phyloP scores from a whole-genome alignment of 2,113 vertebrate species.

The Panthera leo region DNA sequence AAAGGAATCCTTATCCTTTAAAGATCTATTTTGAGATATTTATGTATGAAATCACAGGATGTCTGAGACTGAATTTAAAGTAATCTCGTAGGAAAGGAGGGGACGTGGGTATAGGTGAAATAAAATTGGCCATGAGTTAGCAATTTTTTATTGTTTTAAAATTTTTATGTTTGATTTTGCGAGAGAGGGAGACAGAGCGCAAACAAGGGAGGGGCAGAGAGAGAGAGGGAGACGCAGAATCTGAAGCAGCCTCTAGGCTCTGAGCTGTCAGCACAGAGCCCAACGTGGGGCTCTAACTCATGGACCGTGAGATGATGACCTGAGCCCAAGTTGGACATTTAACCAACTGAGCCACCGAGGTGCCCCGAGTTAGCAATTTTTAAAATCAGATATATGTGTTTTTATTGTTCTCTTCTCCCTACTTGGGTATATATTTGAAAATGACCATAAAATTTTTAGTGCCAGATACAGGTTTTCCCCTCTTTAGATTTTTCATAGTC shows the following conservation, averaged over 20 bases:
- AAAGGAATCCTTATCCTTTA: not conserved
- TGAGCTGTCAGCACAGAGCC: too few relatives aligned
- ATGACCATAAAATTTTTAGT: not conserved
- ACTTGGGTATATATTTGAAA: not conserved
- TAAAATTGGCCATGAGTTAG: not conserved
- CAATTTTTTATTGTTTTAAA: too few relatives aligned
- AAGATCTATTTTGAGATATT: conserved; percentile 4
- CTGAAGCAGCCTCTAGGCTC: too few relatives aligned
- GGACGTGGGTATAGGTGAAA: not conserved
- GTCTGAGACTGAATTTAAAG: not conserved
- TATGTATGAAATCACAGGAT: not conserved
- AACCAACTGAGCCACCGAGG: too few relatives aligned
- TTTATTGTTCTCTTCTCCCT: not conserved
- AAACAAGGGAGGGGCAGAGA: too few relatives aligned
- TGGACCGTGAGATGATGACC: too few relatives aligned
- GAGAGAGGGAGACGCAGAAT: too few relatives aligned
- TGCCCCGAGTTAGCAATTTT: not conserved
- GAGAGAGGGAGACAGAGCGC: too few relatives aligned
- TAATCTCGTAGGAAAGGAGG: not conserved
- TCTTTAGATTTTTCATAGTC: not conserved
- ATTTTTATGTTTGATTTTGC: too few relatives aligned
- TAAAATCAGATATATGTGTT: not conserved
- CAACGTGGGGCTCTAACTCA: too few relatives aligned
- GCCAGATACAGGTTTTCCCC: not conserved
- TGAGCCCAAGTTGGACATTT: too few relatives aligned